These are phyloP conservation scores for Eumaeus atala DNA, from an alignment of 1,140 invertebrate species.

Conservation along the genomic window DNA sequence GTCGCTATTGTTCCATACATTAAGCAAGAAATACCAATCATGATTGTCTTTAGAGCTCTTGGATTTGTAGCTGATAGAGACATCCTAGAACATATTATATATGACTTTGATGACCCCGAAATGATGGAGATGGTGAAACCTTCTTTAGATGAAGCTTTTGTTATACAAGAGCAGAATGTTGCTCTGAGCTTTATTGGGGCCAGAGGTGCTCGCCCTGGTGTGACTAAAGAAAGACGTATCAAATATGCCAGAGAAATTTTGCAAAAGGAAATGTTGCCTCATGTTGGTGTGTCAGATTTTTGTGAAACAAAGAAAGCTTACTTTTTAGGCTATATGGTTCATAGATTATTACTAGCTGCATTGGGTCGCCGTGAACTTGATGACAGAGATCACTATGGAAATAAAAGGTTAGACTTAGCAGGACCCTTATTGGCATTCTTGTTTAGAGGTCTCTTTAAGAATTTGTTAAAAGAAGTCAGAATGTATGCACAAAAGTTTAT, in stretches of 20 bases:
- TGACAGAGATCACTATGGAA: conserved; percentile 99
- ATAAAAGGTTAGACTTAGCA: conserved; percentile 97
- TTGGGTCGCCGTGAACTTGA: conserved; percentile 96
- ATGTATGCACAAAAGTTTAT: conserved; percentile 99
- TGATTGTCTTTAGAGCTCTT: conserved; percentile 97
- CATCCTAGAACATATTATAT: conserved; percentile 99
- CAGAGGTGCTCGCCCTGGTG: conserved; percentile 95
- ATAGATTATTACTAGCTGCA: conserved; percentile 93
- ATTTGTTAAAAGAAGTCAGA: conserved; percentile 95
- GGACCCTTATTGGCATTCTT: conserved; percentile 96
- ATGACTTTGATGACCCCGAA: conserved; percentile 99
- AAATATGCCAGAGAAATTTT: conserved; percentile 99
- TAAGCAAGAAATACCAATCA: conserved; percentile 99
- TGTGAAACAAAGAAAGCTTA: conserved; percentile 99
- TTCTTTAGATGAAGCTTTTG: conserved; percentile 98
- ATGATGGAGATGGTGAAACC: conserved; percentile 99
- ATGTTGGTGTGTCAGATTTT: conserved; percentile 98
- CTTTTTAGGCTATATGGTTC: conserved; percentile 99
- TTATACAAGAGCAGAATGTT: conserved; percentile 99
- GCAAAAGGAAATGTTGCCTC: conserved; percentile 99
- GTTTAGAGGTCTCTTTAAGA: conserved; percentile 95
- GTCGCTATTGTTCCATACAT: conserved; percentile 98
- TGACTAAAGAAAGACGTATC: conserved; percentile 98
- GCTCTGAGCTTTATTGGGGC: conserved; percentile 98
- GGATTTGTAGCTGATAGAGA: conserved; percentile 99